Percentiles rank a stretch among this genome's conserved stretches.
Evolutionary conservation across 2,113 vertebrate genomes (phyloP).

Genomic region (Oncorhynchus mykiss): DNA sequence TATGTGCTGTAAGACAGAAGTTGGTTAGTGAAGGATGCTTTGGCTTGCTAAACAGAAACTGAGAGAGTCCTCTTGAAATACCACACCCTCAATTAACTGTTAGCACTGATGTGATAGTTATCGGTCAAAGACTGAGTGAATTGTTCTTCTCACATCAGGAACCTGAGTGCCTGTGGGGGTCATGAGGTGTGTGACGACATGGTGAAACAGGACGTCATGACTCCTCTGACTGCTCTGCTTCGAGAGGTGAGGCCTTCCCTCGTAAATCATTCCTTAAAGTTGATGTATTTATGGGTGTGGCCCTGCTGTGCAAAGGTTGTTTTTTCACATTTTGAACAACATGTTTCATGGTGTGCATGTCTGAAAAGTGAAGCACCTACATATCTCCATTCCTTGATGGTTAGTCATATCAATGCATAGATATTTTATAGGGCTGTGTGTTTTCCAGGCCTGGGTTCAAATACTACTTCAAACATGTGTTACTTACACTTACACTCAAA

Average conservation of each 20-base stretch:
- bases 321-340: not conserved
- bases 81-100: too few species aligned
- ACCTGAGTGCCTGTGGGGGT: conserved; percentile 93
- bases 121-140: too few species aligned
- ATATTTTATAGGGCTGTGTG: not conserved
- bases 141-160: conserved; percentile 70
- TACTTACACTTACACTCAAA: too few species aligned
- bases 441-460: too few species aligned
- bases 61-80: too few species aligned
- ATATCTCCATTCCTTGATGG: not conserved
- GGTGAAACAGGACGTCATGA: conserved; percentile 93
- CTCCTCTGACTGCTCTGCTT: conserved; percentile 87
- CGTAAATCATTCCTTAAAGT: conserved; percentile 5
- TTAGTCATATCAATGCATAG: not conserved
- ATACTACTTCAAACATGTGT: too few species aligned
- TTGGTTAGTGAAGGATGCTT: not conserved
- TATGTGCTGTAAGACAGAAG: not conserved
- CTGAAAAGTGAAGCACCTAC: not conserved
- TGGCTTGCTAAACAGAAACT: not conserved
- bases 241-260: conserved; percentile 78
- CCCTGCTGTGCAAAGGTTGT: not conserved
- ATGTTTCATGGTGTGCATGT: not conserved
- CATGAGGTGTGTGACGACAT: conserved; percentile 95
- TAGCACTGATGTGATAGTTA: too few species aligned
- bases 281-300: not conserved